Evolutionary conservation across 1,140 invertebrate species (phyloP).

Genomic region (Bemisia tabaci): DNA sequence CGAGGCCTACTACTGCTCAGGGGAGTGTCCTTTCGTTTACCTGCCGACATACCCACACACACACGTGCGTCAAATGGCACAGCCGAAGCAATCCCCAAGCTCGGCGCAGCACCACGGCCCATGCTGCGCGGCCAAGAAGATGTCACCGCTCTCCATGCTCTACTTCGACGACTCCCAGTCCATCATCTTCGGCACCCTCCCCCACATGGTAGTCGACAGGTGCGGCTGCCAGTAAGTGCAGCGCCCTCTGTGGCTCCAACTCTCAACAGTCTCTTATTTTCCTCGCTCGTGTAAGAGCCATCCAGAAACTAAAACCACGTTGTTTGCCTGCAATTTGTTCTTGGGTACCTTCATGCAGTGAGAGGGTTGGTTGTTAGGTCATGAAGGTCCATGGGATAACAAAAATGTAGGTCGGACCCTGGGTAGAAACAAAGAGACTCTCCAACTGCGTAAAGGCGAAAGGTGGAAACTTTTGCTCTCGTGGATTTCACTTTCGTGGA

Average conservation of each 20-base stretch:
- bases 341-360: neutral
- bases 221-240: constrained; percentile 75
- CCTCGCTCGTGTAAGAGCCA: too few species aligned
- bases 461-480: too few species aligned
- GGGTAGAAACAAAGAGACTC: too few species aligned
- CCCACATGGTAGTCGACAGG: constrained; percentile 84
- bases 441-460: too few species aligned
- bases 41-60: constrained; percentile 63
- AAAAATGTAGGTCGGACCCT: too few species aligned
- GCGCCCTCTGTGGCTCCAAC: too few species aligned
- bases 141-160: constrained; percentile 81
- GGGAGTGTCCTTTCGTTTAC: constrained; percentile 74
- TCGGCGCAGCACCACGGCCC: constrained; percentile 59
- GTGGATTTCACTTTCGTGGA: too few species aligned
- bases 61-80: constrained; percentile 52
- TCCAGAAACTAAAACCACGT: neutral
- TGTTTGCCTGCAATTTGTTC: neutral
- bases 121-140: constrained; percentile 77
- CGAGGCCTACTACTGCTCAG: constrained; percentile 91
- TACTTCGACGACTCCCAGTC: constrained; percentile 82
- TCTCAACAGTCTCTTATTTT: too few species aligned
- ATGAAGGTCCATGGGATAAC: too few species aligned
- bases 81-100: constrained; percentile 40
- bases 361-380: too few species aligned
- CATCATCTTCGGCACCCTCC: constrained; percentile 74